phyloP scores from a whole-genome alignment of 2,113 vertebrate species.

The Cyprinodon brontotheroides region DNA sequence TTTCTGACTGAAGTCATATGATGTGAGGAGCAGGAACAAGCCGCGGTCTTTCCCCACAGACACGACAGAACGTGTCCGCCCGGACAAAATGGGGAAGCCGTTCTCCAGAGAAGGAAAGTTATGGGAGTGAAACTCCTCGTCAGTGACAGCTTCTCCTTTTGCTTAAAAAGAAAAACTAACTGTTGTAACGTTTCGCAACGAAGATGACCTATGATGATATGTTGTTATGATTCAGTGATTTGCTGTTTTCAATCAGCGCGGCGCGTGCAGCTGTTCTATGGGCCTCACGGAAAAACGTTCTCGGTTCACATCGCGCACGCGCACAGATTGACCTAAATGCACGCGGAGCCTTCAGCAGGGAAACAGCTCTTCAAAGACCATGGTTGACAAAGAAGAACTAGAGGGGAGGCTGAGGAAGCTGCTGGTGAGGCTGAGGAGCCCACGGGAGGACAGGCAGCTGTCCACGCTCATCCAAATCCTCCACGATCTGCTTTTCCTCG shows the following conservation, averaged over 20 bases:
- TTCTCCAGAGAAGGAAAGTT: constrained; percentile 22
- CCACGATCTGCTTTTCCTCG: constrained; percentile 86
- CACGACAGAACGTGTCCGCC: background rate
- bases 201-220: background rate
- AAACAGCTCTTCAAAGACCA: constrained; percentile 28
- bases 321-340: constrained; percentile 9
- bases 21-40: constrained; percentile 51
- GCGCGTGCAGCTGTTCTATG: background rate
- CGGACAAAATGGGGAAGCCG: background rate
- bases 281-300: background rate
- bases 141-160: constrained; percentile 13
- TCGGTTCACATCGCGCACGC: background rate
- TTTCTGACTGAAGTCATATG: constrained; percentile 66
- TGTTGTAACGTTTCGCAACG: background rate
- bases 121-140: constrained; percentile 23
- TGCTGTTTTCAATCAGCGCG: background rate
- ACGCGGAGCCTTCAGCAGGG: constrained; percentile 9
- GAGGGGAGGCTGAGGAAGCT: constrained; percentile 85
- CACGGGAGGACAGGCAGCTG: constrained; percentile 84
- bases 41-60: constrained; percentile 11
- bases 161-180: background rate
- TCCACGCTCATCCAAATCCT: constrained; percentile 88
- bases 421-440: constrained; percentile 85
- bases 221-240: background rate
- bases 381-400: constrained; percentile 77